These are phyloP conservation scores for Toxotes lorentzi DNA, from an alignment of 2,797 vertebrate genomes.

Conservation along the genomic window DNA sequence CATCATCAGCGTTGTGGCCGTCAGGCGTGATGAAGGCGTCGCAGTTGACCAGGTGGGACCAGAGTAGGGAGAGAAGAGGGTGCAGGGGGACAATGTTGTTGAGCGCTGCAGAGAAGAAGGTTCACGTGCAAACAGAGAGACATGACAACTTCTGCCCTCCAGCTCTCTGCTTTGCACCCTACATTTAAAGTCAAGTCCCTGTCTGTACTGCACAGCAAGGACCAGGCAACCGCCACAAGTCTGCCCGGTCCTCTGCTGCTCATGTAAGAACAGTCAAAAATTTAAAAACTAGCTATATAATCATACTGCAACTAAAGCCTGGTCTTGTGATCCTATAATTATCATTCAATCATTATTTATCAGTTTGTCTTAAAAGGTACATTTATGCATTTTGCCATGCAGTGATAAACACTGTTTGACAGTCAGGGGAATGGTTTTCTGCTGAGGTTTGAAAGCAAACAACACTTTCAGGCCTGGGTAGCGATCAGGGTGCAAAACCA, in stretches of 20 bases:
- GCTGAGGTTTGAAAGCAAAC: slow-evolving; percentile 39
- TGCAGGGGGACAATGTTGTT: slow-evolving; percentile 87
- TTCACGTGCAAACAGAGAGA: slow-evolving; percentile 86
- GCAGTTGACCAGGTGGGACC: slow-evolving; percentile 65
- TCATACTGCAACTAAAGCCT: slow-evolving; percentile 20
- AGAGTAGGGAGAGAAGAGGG: slow-evolving; percentile 85
- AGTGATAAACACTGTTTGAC: slow-evolving; percentile 9
- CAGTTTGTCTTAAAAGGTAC: slow-evolving; percentile 9
- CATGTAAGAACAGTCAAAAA: neutral
- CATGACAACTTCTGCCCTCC: slow-evolving; percentile 86
- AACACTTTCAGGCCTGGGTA: slow-evolving; percentile 55
- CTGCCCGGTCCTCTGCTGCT: slow-evolving; percentile 25
- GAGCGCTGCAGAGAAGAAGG: slow-evolving; percentile 85
- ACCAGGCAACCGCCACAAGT: slow-evolving; percentile 29
- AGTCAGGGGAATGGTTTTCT: slow-evolving; percentile 11
- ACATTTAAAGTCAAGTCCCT: slow-evolving; percentile 27
- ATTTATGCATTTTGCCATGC: slow-evolving; percentile 17
- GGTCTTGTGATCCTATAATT: neutral
- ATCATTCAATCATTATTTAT: neutral
- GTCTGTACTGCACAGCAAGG: slow-evolving; percentile 14
- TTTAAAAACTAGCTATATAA: slow-evolving; percentile 2
- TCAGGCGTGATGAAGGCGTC: slow-evolving; percentile 39
- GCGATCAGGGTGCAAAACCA: slow-evolving; percentile 79
- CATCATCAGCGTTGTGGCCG: slow-evolving; percentile 32
- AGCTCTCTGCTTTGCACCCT: slow-evolving; percentile 82